Conservation (phyloP, 2,888 invertebrate species). For the Rutpela maculata region DNA sequence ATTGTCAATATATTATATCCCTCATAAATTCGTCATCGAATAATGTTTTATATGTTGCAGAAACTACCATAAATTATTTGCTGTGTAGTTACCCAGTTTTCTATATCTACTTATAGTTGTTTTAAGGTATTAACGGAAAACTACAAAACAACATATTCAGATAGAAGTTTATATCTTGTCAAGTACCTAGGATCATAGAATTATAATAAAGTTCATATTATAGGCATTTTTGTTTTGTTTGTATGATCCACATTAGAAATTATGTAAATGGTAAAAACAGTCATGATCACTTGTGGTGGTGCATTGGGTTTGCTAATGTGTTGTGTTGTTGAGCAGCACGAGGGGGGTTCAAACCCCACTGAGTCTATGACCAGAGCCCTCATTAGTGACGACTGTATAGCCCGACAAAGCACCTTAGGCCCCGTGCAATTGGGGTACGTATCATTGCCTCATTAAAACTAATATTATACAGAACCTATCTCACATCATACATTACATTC, state of each 20-base stretch:
- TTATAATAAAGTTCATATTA: not conserved
- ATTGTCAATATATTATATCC: not conserved
- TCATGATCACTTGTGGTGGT: conserved; percentile 58
- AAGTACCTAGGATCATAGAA: no score
- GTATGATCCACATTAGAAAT: not conserved
- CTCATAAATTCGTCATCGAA: not conserved
- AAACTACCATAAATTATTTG: conserved; percentile 3
- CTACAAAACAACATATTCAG: not conserved
- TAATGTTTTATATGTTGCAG: not conserved
- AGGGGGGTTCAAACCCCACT: conserved; percentile 93
- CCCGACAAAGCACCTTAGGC: conserved; percentile 90
- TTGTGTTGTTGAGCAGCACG: conserved; percentile 86
- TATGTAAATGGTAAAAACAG: conserved; percentile 52
- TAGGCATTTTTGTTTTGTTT: not conserved
- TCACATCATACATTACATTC: conserved; percentile 12
- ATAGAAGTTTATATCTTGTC: not conserved
- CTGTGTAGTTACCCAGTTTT: not conserved
- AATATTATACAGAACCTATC: conserved; percentile 12
- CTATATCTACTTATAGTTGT: not conserved
- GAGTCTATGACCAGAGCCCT: conserved; percentile 97
- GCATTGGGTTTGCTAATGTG: conserved; percentile 71
- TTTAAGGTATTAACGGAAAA: not conserved
- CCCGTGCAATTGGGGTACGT: conserved; percentile 97
- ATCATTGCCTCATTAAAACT: conserved; percentile 71
- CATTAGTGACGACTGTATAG: conserved; percentile 91